Conservation (phyloP, 2,888 invertebrate genomes). For the Torymus aiolomorphi region DNA sequence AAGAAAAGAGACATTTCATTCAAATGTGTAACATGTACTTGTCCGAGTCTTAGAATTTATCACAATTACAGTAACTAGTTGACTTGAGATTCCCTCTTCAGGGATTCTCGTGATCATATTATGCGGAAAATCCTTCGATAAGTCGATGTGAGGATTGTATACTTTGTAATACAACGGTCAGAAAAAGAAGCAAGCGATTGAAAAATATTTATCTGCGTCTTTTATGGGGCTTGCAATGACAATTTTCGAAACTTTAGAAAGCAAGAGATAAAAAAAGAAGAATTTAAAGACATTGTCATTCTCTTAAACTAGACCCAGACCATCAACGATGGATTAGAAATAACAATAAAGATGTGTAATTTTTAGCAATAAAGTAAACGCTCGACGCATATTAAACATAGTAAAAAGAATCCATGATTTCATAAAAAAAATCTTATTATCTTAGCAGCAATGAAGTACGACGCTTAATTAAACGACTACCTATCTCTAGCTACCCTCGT, state of each 20-base stretch:
- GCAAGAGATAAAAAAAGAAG: constrained; percentile 8
- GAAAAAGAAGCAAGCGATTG: constrained; percentile 10
- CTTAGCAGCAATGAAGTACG: constrained; percentile 13
- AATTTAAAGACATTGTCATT: constrained; percentile 18
- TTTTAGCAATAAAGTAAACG: constrained; percentile 51
- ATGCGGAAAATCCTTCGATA: constrained; percentile 10
- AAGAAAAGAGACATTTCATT: constrained; percentile 48
- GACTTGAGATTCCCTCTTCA: constrained; percentile 38
- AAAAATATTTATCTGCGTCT: constrained; percentile 33
- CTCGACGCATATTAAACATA: constrained; percentile 31
- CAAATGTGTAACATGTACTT: constrained; percentile 45
- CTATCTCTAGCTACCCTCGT: constrained; percentile 28
- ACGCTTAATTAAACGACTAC: constrained; percentile 10
- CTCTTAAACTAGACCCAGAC: constrained; percentile 11
- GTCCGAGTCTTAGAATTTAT: constrained; percentile 48
- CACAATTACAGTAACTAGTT: constrained; percentile 46
- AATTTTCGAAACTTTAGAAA: constrained; percentile 9
- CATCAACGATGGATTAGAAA: constrained; percentile 20
- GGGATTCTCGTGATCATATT: constrained; percentile 7
- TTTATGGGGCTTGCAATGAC: constrained; percentile 24
- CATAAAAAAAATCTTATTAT: constrained; percentile 36
- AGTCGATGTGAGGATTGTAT: constrained; percentile 14
- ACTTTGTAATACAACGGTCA: no score
- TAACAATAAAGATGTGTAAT: constrained; percentile 42
- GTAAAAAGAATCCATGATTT: constrained; percentile 22